A percentile compares a stretch with the other conserved stretches of the same genome.
Evolutionary conservation across 2,797 vertebrate genomes (phyloP).

Genomic region (Remorina albescens): DNA sequence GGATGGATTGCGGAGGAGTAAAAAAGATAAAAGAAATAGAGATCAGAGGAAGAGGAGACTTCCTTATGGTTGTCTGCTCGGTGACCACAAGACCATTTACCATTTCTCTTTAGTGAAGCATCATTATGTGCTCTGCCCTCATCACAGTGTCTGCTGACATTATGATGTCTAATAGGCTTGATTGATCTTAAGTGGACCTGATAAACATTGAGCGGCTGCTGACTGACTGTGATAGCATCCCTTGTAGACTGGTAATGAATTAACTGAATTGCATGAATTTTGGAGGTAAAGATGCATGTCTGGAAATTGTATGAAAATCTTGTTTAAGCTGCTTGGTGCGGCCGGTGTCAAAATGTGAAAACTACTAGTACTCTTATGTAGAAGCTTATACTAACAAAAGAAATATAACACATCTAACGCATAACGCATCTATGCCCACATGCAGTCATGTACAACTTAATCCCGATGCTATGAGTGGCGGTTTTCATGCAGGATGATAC

Average conservation of each 20-base stretch:
- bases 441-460: slow-evolving; percentile 21
- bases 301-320: slow-evolving; percentile 49
- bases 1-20: slow-evolving; percentile 38
- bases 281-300: slow-evolving; percentile 55
- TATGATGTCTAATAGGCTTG: slow-evolving; percentile 79
- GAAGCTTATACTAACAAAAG: not conserved
- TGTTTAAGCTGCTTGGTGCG: slow-evolving; percentile 53
- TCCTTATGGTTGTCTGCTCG: slow-evolving; percentile 42
- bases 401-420: slow-evolving; percentile 40
- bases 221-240: slow-evolving; percentile 80
- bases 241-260: slow-evolving; percentile 74
- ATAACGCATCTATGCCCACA: not conserved
- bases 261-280: slow-evolving; percentile 74
- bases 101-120: slow-evolving; percentile 66
- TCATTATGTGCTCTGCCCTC: slow-evolving; percentile 70
- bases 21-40: slow-evolving; percentile 54
- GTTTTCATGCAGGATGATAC: slow-evolving; percentile 61
- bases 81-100: slow-evolving; percentile 64
- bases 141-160: slow-evolving; percentile 69
- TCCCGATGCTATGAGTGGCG: slow-evolving; percentile 25
- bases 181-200: slow-evolving; percentile 83
- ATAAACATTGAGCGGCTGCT: slow-evolving; percentile 83
- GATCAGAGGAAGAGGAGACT: slow-evolving; percentile 29
- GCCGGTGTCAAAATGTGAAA: slow-evolving; percentile 6
- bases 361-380: not conserved